Evolutionary conservation across 1,140 invertebrate species (phyloP).

Genomic region (Leguminivora glycinivorella): DNA sequence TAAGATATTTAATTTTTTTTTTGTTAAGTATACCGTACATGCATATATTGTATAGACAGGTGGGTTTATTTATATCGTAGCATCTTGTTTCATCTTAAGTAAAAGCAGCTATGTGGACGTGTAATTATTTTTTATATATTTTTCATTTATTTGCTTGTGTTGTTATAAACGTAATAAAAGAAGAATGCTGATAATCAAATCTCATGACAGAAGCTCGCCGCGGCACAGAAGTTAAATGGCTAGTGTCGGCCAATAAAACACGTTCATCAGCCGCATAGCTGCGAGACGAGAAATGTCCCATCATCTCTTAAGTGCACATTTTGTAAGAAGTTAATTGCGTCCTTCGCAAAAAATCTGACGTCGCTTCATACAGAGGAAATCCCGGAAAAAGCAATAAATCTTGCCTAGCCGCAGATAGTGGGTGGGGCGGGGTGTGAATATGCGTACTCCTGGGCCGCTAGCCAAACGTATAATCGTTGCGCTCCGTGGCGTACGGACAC

Average conservation of each 20-base stretch:
- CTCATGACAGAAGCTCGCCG: neutral
- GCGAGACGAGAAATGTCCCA: conserved; percentile 19
- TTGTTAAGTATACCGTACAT: no score
- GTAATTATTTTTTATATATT: no score
- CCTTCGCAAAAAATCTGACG: conserved; percentile 35
- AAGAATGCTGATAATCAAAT: neutral
- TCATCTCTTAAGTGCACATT: conserved; percentile 24
- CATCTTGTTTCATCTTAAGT: no score
- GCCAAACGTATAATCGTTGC: no score
- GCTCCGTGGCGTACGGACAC: no score
- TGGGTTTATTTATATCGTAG: no score
- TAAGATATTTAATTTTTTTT: no score
- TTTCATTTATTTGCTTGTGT: neutral
- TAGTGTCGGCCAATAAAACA: neutral
- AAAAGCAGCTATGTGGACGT: no score
- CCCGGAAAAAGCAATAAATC: conserved; percentile 68
- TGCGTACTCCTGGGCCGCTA: conserved; percentile 48
- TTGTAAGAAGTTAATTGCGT: conserved; percentile 27
- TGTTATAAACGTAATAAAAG: neutral
- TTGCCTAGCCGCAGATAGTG: conserved; percentile 60
- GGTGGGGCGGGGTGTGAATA: conserved; percentile 38
- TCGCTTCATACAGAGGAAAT: conserved; percentile 46
- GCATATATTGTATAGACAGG: no score
- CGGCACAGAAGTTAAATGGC: neutral
- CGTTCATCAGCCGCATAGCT: conserved; percentile 11